Evolutionary conservation across 2,888 invertebrate species (phyloP).

Genomic region (Hypselothyrea guttata): DNA sequence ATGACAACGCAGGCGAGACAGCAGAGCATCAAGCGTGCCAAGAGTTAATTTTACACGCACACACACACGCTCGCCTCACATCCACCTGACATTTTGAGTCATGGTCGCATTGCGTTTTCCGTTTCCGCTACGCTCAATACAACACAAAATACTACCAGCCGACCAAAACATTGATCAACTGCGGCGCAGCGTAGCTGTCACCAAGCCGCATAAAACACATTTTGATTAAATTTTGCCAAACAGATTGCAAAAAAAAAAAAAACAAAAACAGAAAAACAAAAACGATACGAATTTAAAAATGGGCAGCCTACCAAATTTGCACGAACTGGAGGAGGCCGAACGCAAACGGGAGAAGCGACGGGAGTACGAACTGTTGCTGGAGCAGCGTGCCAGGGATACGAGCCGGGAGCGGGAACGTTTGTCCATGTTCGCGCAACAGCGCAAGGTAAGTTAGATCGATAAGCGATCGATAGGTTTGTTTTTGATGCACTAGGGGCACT

Average conservation of each 20-base stretch:
- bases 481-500: too few species aligned
- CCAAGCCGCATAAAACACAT: neutral
- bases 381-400: constrained; percentile 78
- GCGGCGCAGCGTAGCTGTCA: constrained; percentile 2
- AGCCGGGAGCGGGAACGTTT: constrained; percentile 79
- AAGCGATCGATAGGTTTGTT: too few species aligned
- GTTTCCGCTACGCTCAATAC: constrained; percentile 37
- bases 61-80: constrained; percentile 1
- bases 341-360: constrained; percentile 80
- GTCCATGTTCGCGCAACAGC: constrained; percentile 74
- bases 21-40: constrained; percentile 10
- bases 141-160: constrained; percentile 7
- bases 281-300: constrained; percentile 75
- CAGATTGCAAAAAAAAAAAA: constrained; percentile 4
- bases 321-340: constrained; percentile 84
- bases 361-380: constrained; percentile 76
- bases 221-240: too few species aligned
- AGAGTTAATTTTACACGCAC: constrained; percentile 19
- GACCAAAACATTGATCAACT: neutral
- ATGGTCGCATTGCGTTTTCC: constrained; percentile 32
- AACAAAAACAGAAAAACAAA: neutral
- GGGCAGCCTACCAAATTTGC: constrained; percentile 87
- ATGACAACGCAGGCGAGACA: constrained; percentile 32
- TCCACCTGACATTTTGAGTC: constrained; percentile 16
- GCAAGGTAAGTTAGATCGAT: constrained; percentile 71